Evolutionary conservation across 2,888 invertebrate genomes (phyloP), one percentile per base, ranked within the genome.

Genomic region (Dione juno): DNA sequence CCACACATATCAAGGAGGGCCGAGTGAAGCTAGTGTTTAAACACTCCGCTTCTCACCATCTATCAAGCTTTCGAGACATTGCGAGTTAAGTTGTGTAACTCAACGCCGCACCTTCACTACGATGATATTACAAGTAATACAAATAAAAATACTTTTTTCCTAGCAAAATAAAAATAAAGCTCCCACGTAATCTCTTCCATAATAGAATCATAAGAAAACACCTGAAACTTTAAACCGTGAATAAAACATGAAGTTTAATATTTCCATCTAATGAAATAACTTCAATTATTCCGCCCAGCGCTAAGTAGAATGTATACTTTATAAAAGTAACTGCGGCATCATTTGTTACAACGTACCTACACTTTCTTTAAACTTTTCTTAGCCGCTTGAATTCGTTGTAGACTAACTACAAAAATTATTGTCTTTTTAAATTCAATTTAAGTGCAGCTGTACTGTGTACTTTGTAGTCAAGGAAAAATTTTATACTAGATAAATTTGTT

Each of bases 231-330:
- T 40, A 64, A 37, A 21, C 1, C 37, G 48, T 52, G 64, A 64
- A 64, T 64, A 64, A 64, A 64, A 64, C 50, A 64, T 64, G 37
- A 37, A 50, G 1, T 64, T 52, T 64, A 64, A 50, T 64, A 64
- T 64, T 50, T 50, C 63, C 35, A 37, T 37, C 37, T 69, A 69
- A 72, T 63, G 63, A 69, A 69, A 72, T 72, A 63, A 63, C 50
- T 57, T 57, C 69, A 68, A 66, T 72, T 72, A 72, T 69, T 69
- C 41, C 61, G 40, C 54, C 66, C 43, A 57, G 57, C 59, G 37
- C 57, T 69, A 72, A 72, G 69, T 69, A 66, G 68, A 53, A 68
- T 35, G 28, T 68, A 68, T 63, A 67, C 59, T 41, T 52, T 68
- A 61, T 66, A 45, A 53, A 16, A 19, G 59, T 45, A 11, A 63